Evolutionary conservation across 2,113 vertebrate species (phyloP), one percentile per base, ranked within the genome.

Genomic region (Eptesicus fuscus): DNA sequence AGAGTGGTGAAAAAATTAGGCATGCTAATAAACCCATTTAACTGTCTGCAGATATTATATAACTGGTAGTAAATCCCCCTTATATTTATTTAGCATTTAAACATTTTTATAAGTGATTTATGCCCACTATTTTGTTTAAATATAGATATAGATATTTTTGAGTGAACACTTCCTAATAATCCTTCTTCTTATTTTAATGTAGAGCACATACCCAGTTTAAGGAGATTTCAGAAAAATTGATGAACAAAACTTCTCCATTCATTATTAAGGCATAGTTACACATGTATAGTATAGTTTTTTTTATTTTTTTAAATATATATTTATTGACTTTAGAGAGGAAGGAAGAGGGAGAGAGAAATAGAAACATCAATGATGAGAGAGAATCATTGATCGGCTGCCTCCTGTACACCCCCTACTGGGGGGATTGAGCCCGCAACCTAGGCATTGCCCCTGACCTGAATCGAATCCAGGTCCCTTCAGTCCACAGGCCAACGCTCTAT

Each of bases 101-200:
- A 67, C 67, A 25, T 65, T 92, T 90, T 86, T 42, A 49, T 59
- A 93, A 83, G 14, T 90, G 9, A 83, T 32, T 92, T 92, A 73
- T 70, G 9, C 4, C 22, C 35, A 47, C 71, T 49, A 77, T 37
- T 71, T 61, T 74, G 7, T 73, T 78, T 32, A 77, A 22, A 37
- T 96, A 95, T 73, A 88, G 51, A 47, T 32, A 47, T 0, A 80
- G 47, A 32, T 35, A 70, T 79, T 94, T 95, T 32, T 37, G 10
- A 44, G 37, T 28, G 74, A 79, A 92, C 0, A 51, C 9, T 80
- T 89, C 9, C 2, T 88, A 82, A 70, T 18, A 40, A 44, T 51
- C 13, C 22, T 85, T 77, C 3, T 84, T 63, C 61, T 88, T 88
- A 90, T 90, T 92, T 86, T 83, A 85, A 53, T 71, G 16, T 35